Percentiles rank a stretch among this genome's conserved stretches.
phyloP scores from a whole-genome alignment of 2,797 vertebrate genomes.

The Aplochiton taeniatus region DNA sequence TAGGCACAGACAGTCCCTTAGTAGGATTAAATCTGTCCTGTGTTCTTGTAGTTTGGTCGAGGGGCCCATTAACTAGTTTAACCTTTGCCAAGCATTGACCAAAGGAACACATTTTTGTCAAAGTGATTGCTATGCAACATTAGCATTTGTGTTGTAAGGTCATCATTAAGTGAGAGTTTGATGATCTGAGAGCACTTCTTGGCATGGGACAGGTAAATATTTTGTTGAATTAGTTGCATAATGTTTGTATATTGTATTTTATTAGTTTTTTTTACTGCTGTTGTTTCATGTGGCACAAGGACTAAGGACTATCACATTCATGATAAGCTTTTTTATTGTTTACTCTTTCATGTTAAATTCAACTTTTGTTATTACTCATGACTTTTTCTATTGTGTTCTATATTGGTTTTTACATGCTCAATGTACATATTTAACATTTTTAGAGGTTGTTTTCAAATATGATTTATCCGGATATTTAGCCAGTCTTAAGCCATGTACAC shows the following conservation, averaged over 20 bases:
- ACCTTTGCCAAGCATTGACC: conserved; percentile 74
- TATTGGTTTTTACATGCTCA: conserved; percentile 67
- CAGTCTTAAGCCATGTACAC: conserved; percentile 55
- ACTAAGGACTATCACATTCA: conserved; percentile 40
- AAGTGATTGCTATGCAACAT: conserved; percentile 93
- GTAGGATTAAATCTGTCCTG: conserved; percentile 19
- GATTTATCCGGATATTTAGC: conserved; percentile 31
- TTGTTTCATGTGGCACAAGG: conserved; percentile 38
- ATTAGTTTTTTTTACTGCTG: conserved; percentile 53
- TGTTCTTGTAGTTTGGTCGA: conserved; percentile 39
- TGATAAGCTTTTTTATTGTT: conserved; percentile 9
- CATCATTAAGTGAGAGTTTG: conserved; percentile 49
- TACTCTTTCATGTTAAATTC: conserved; percentile 40
- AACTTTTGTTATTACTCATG: conserved; percentile 54
- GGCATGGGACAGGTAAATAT: conserved; percentile 28
- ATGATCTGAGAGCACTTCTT: conserved; percentile 35
- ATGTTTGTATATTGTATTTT: conserved; percentile 31
- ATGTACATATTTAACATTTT: conserved; percentile 57
- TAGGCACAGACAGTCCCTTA: not conserved
- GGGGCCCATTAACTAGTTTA: conserved; percentile 34
- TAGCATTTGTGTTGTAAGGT: conserved; percentile 46
- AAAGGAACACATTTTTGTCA: conserved; percentile 73
- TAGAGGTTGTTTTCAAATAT: conserved; percentile 71
- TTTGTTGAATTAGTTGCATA: conserved; percentile 28
- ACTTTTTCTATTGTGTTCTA: conserved; percentile 47